Evolutionary conservation across 1,140 invertebrate species (phyloP).

Genomic region (Ostrea denselamellosa): DNA sequence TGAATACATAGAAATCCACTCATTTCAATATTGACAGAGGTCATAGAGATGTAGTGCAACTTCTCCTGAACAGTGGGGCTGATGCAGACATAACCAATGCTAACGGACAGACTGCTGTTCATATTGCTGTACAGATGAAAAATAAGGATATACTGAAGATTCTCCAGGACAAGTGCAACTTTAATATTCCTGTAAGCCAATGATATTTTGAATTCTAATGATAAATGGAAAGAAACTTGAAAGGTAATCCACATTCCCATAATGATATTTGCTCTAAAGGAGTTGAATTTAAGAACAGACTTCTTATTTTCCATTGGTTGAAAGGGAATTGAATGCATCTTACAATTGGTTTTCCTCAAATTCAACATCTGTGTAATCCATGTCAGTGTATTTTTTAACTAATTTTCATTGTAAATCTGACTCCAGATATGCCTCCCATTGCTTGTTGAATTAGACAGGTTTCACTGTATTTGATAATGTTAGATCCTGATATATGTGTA

Average conservation of each 20-base stretch:
- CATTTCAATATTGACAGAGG: not conserved
- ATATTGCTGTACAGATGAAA: constrained; percentile 45
- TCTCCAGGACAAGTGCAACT: constrained; percentile 39
- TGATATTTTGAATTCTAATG: not conserved
- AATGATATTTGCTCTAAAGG: too few relatives aligned
- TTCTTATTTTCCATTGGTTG: too few relatives aligned
- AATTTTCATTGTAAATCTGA: too few relatives aligned
- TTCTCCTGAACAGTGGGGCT: constrained; percentile 33
- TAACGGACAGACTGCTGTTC: constrained; percentile 47
- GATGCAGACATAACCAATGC: constrained; percentile 32
- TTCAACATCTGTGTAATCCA: too few relatives aligned
- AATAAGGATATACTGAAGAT: constrained; percentile 31
- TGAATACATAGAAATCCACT: too few relatives aligned
- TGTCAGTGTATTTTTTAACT: too few relatives aligned
- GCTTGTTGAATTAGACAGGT: not conserved
- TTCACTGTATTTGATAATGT: not conserved
- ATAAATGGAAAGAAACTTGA: too few relatives aligned
- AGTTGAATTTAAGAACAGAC: too few relatives aligned
- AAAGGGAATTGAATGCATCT: too few relatives aligned
- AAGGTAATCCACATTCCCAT: too few relatives aligned
- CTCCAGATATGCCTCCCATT: not conserved
- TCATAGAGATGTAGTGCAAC: not conserved
- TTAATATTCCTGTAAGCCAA: constrained; percentile 35
- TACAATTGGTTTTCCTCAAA: too few relatives aligned
- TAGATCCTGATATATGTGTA: not conserved